Percentiles rank a stretch among this genome's conserved stretches.
phyloP scores from a whole-genome alignment of 2,113 vertebrate species.

The Oreochromis aureus region DNA sequence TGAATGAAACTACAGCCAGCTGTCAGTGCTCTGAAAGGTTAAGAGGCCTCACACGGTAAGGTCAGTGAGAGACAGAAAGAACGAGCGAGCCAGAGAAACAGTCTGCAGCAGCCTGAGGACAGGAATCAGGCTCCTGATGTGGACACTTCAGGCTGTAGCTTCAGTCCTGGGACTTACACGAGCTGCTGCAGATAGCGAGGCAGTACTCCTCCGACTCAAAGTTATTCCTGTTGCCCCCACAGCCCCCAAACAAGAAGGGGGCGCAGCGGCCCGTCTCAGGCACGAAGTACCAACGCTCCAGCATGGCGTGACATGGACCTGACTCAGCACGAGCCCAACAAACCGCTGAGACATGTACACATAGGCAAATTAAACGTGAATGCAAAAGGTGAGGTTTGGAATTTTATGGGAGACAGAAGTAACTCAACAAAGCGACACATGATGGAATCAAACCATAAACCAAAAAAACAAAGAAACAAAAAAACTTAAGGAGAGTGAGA shows the following conservation, averaged over 20 bases:
- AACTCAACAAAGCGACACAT: background rate
- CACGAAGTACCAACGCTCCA: conserved; percentile 96
- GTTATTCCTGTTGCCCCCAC: conserved; percentile 99
- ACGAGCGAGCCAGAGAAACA: conserved; percentile 10
- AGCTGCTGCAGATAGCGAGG: conserved; percentile 95
- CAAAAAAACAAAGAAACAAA: background rate
- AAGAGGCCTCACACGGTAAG: conserved; percentile 1
- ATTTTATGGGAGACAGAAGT: background rate
- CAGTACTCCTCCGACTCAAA: conserved; percentile 99
- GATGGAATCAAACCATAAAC: background rate
- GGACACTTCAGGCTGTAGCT: conserved; percentile 15
- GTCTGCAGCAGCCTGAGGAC: conserved; percentile 12
- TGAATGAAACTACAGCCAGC: background rate
- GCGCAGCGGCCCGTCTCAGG: conserved; percentile 82
- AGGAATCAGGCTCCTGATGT: background rate
- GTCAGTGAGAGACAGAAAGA: background rate
- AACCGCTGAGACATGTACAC: conserved; percentile 78
- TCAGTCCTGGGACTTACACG: conserved; percentile 81
- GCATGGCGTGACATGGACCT: conserved; percentile 88
- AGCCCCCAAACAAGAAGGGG: conserved; percentile 97
- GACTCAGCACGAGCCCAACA: conserved; percentile 94
- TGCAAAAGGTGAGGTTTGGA: background rate
- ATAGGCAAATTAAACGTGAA: conserved; percentile 26
- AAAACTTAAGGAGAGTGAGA: background rate
- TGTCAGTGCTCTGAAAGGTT: conserved; percentile 14